These are phyloP conservation scores for Wiebesia pumilae DNA, from an alignment of 1,140 invertebrate genomes.

Conservation along the genomic window DNA sequence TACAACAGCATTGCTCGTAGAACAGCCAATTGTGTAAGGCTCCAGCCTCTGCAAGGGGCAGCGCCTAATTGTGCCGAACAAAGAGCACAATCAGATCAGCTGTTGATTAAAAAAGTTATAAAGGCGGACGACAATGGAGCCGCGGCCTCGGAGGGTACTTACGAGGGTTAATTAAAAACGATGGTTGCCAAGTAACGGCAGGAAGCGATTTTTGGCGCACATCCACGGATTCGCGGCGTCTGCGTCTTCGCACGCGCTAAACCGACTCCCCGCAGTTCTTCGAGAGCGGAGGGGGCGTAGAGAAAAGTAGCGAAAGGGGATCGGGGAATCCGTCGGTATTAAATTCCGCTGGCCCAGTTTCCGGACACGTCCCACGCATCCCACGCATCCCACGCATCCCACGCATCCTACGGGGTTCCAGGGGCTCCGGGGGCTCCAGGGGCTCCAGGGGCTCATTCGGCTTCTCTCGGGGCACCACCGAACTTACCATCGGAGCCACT, in stretches of 20 bases:
- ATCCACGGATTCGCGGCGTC: background rate
- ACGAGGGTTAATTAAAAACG: background rate
- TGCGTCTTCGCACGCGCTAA: background rate
- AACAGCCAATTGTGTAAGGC: background rate
- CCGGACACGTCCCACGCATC: constrained; percentile 27
- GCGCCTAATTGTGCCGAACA: constrained; percentile 6
- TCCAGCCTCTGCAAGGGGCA: background rate
- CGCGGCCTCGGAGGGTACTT: background rate
- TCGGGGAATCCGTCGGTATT: constrained; percentile 37
- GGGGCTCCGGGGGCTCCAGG: too few relatives aligned
- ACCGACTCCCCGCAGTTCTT: too few relatives aligned
- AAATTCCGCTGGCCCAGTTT: constrained; percentile 57
- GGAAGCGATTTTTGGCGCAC: background rate
- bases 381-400: too few relatives aligned
- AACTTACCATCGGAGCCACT: too few relatives aligned
- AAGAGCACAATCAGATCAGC: constrained; percentile 8
- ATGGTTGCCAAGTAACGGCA: background rate
- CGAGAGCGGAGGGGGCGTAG: too few relatives aligned
- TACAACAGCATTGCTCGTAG: too few relatives aligned
- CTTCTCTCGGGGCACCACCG: too few relatives aligned
- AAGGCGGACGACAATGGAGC: background rate
- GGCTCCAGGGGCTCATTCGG: too few relatives aligned
- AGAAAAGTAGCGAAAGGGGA: too few relatives aligned
- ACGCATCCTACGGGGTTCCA: too few relatives aligned
- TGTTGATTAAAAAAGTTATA: constrained; percentile 32